phyloP scores from a whole-genome alignment of 2,113 vertebrate species.

The Cygnus buccinator region DNA sequence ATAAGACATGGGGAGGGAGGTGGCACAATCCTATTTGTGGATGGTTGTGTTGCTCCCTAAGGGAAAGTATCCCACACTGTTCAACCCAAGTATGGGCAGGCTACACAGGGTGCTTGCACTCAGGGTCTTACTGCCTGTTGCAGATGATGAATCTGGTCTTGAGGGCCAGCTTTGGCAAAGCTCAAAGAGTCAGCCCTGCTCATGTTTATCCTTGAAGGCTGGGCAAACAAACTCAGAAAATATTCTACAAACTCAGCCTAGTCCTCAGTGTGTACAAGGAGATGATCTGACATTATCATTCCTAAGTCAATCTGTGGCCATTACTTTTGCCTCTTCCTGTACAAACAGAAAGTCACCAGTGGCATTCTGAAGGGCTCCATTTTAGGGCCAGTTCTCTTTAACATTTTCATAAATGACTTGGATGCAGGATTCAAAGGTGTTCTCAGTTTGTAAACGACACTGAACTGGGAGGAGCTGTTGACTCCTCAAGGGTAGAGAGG shows the following conservation, averaged over 20 bases:
- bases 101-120: not conserved
- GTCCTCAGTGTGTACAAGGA: not conserved
- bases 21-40: accelerated
- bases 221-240: not conserved
- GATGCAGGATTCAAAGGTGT: no score
- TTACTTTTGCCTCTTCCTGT: not conserved
- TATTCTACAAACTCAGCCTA: not conserved
- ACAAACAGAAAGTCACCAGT: not conserved
- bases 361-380: no score
- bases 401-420: no score
- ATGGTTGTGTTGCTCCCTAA: not conserved
- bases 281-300: not conserved
- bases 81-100: not conserved
- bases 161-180: not conserved
- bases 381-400: no score
- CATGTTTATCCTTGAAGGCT: not conserved
- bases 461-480: no score
- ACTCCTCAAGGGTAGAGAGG: no score
- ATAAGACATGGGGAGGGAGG: not conserved
- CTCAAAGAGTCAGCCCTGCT: not conserved
- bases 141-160: not conserved
- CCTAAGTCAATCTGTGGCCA: not conserved
- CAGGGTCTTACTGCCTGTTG: not conserved
- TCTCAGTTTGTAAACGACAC: no score
- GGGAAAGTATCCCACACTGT: not conserved